Percentiles rank a stretch among this genome's conserved stretches.
Conservation (phyloP, 2,797 vertebrate genomes). For the Argentina silus region DNA sequence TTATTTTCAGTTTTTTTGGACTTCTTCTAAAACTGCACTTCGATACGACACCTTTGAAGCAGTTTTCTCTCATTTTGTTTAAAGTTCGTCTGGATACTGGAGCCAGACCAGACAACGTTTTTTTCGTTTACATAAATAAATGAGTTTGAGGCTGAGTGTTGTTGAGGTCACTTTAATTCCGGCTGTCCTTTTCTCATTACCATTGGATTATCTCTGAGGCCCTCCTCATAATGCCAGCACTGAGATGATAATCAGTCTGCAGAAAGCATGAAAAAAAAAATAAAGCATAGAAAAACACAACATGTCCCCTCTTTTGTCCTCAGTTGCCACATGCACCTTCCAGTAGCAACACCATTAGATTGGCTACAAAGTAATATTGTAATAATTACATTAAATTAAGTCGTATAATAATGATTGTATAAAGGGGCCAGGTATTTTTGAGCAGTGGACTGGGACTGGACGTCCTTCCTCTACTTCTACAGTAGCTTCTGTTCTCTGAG, state of each 20-base stretch:
- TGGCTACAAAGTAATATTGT: constrained; percentile 23
- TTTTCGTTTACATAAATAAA: constrained; percentile 32
- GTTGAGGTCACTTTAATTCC: constrained; percentile 47
- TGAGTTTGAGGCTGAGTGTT: constrained; percentile 12
- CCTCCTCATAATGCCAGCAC: constrained; percentile 46
- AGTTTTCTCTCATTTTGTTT: background rate
- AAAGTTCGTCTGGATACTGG: constrained; percentile 10
- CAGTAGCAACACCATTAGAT: constrained; percentile 12
- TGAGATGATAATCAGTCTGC: constrained; percentile 44
- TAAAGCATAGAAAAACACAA: constrained; percentile 23
- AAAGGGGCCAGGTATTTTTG: background rate
- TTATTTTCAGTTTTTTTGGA: too few relatives aligned
- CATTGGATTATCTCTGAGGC: constrained; percentile 56
- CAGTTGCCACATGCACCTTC: background rate
- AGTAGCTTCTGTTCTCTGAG: background rate
- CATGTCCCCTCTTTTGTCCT: constrained; percentile 20
- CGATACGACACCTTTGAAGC: background rate
- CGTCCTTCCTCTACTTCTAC: too few relatives aligned
- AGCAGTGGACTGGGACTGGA: too few relatives aligned
- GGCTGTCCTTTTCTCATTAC: constrained; percentile 57
- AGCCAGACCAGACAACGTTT: constrained; percentile 23
- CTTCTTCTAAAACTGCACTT: background rate
- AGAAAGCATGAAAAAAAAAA: constrained; percentile 12
- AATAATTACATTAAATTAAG: background rate
- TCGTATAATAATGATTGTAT: constrained; percentile 4